These are phyloP conservation scores for Euphonia xanthogaster DNA, from an alignment of 2,797 vertebrate species.

Conservation along the genomic window DNA sequence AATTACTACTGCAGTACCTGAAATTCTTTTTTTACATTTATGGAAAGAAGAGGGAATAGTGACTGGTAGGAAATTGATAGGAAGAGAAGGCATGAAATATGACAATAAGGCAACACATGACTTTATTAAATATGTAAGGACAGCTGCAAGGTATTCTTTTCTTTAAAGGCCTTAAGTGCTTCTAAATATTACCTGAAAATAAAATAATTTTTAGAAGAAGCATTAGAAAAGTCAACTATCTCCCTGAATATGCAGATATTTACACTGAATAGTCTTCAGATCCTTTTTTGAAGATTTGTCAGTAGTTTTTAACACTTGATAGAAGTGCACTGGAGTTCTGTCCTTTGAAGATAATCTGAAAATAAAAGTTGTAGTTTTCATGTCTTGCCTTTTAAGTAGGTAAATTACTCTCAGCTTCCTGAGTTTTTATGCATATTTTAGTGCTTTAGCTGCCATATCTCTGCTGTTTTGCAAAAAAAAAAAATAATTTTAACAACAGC, in stretches of 20 bases:
- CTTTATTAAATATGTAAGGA: background rate
- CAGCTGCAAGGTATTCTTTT: background rate
- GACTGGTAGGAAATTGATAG: background rate
- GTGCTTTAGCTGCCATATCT: background rate
- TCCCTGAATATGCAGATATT: background rate
- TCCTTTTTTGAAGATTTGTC: background rate
- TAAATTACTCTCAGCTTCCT: background rate
- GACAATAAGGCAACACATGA: rapidly evolving
- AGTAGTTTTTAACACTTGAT: background rate
- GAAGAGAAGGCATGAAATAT: background rate
- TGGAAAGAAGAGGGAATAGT: background rate
- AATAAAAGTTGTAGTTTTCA: background rate
- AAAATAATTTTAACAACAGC: background rate
- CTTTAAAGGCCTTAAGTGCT: background rate
- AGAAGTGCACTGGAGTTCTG: background rate
- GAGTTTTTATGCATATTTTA: background rate
- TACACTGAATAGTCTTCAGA: background rate
- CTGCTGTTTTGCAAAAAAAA: background rate
- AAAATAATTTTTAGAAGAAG: background rate
- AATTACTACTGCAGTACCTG: background rate
- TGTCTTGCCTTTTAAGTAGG: background rate
- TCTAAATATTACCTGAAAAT: background rate
- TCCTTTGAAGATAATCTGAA: background rate
- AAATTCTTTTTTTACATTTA: background rate
- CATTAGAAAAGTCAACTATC: background rate